Evolutionary conservation across 2,113 vertebrate species (phyloP).

Genomic region (Cavia aperea): DNA sequence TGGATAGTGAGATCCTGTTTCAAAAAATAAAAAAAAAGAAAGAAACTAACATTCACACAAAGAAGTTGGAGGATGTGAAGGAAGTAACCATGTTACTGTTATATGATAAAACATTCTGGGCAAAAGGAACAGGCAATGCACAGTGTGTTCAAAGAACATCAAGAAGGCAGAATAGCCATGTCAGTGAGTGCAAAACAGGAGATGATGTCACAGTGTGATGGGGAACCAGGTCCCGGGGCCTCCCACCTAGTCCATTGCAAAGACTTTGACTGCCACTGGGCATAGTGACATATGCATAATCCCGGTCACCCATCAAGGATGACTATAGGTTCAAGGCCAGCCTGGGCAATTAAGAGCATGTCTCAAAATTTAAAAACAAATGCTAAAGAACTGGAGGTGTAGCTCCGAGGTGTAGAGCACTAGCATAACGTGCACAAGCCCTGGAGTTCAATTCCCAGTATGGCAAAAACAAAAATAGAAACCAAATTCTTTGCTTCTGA

Average conservation of each 20-base stretch:
- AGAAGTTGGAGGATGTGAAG: not conserved
- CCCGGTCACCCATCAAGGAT: not conserved
- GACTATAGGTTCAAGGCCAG: not conserved
- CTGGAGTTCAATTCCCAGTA: not conserved
- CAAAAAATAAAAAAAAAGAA: too few species aligned
- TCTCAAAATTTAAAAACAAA: not conserved
- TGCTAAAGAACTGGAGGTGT: not conserved
- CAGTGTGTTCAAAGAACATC: not conserved
- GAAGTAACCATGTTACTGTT: fast-evolving
- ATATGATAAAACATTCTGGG: not conserved
- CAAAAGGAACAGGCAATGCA: not conserved
- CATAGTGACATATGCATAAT: not conserved
- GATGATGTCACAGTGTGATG: too few species aligned
- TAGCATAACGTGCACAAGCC: not conserved
- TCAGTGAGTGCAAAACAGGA: fast-evolving
- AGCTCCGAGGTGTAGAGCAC: not conserved
- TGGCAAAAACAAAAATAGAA: not conserved
- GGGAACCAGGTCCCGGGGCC: not conserved
- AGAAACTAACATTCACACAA: not conserved
- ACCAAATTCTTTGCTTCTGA: not conserved
- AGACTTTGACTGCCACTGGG: not conserved
- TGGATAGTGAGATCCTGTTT: too few species aligned
- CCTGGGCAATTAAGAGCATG: not conserved
- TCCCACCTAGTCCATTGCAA: not conserved
- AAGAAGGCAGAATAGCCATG: not conserved